Evolutionary conservation across 2,888 invertebrate species (phyloP).

Genomic region (Luperina nickerlii): DNA sequence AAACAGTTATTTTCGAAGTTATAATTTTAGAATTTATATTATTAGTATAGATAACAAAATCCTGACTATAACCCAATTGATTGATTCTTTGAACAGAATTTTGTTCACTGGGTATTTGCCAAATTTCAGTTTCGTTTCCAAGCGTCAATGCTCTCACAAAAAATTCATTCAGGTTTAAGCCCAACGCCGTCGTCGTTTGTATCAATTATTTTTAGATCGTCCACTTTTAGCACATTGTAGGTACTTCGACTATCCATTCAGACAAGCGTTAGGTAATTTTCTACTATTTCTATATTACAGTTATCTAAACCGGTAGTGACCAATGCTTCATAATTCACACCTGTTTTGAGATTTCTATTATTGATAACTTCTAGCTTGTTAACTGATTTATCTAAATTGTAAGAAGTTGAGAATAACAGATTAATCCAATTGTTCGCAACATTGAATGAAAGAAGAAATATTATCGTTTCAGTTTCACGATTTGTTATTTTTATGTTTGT

Average conservation of each 20-base stretch:
- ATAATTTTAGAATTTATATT: no score
- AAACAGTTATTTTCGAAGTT: no score
- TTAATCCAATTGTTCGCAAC: slow-evolving; percentile 24
- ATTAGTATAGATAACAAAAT: no score
- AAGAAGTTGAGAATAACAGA: slow-evolving; percentile 23
- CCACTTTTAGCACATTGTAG: slow-evolving; percentile 15
- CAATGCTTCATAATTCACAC: background rate
- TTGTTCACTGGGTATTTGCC: background rate
- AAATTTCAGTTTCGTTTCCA: background rate
- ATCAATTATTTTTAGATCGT: slow-evolving; percentile 29
- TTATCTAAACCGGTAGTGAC: background rate
- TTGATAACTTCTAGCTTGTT: background rate
- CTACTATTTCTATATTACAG: background rate
- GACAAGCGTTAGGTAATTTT: background rate
- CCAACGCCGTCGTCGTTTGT: slow-evolving; percentile 6
- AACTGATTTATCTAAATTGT: slow-evolving; percentile 14
- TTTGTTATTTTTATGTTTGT: slow-evolving; percentile 48
- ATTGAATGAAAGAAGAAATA: slow-evolving; percentile 25
- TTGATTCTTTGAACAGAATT: background rate
- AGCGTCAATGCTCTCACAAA: background rate
- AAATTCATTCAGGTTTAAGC: slow-evolving; percentile 25
- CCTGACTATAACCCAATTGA: background rate
- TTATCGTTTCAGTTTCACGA: slow-evolving; percentile 36
- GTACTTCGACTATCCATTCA: slow-evolving; percentile 6
- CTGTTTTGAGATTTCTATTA: slow-evolving; percentile 15